phyloP scores from a whole-genome alignment of 2,888 invertebrate genomes.

The Drosophila meridiana region DNA sequence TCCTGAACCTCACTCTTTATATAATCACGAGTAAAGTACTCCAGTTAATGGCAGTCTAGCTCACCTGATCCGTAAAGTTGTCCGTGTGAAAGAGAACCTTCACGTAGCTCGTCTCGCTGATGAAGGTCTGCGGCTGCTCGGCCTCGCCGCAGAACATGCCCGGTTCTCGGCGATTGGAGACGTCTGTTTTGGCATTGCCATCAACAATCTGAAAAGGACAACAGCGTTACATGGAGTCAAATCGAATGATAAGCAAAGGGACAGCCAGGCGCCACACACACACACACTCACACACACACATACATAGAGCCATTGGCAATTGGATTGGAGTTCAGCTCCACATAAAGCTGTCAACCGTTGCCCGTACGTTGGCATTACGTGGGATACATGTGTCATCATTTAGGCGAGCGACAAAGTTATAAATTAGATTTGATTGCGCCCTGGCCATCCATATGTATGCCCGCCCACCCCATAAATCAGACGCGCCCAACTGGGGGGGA shows the following conservation, averaged over 20 bases:
- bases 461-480: slow-evolving; percentile 70
- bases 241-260: slow-evolving; percentile 48
- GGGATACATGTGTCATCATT: slow-evolving; percentile 75
- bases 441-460: neutral
- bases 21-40: neutral
- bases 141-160: slow-evolving; percentile 97
- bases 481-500: neutral
- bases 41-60: slow-evolving; percentile 6
- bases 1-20: no score
- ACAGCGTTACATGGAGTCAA: slow-evolving; percentile 31
- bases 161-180: slow-evolving; percentile 94
- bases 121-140: slow-evolving; percentile 97
- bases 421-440: slow-evolving; percentile 80
- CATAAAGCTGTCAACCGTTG: slow-evolving; percentile 56
- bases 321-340: slow-evolving; percentile 18
- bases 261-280: slow-evolving; percentile 21
- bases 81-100: slow-evolving; percentile 96
- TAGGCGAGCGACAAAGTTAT: slow-evolving; percentile 58
- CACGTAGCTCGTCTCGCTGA: slow-evolving; percentile 96
- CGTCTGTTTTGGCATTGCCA: slow-evolving; percentile 95
- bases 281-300: neutral
- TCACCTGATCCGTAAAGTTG: slow-evolving; percentile 94
- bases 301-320: slow-evolving; percentile 43
- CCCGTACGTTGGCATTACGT: slow-evolving; percentile 30
- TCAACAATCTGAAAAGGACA: slow-evolving; percentile 91